Evolutionary conservation across 2,888 invertebrate species (phyloP).

Genomic region (Pilophorus perplexus): DNA sequence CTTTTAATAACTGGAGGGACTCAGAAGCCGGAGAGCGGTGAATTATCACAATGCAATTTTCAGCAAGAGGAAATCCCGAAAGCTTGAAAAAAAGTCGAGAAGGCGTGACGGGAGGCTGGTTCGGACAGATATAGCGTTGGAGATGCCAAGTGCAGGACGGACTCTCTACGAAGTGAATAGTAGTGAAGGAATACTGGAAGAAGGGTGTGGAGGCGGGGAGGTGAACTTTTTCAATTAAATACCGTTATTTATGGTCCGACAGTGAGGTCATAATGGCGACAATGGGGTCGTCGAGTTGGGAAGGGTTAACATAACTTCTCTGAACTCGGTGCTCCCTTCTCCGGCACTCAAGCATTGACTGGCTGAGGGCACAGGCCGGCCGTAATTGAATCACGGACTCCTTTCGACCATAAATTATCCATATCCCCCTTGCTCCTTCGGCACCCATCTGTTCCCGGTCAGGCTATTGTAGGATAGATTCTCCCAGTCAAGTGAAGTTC

Average conservation of each 20-base stretch:
- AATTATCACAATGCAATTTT: neutral
- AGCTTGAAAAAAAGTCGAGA: neutral
- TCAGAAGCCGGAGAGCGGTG: too few relatives aligned
- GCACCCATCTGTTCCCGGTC: constrained; percentile 3
- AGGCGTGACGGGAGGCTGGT: constrained; percentile 3
- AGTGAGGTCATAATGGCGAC: constrained; percentile 27
- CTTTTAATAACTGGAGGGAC: too few relatives aligned
- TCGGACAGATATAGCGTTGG: constrained; percentile 17
- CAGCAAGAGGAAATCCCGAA: neutral
- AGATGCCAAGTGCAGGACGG: constrained; percentile 27
- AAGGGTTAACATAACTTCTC: constrained; percentile 28
- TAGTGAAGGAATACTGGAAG: neutral
- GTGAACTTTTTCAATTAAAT: constrained; percentile 40
- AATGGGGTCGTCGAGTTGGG: constrained; percentile 2
- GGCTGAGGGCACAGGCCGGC: constrained; percentile 11
- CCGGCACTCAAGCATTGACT: constrained; percentile 10
- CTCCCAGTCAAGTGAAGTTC: too few relatives aligned
- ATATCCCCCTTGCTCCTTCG: neutral
- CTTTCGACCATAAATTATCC: constrained; percentile 25
- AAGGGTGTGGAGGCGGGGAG: neutral
- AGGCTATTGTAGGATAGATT: too few relatives aligned
- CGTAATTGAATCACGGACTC: constrained; percentile 19
- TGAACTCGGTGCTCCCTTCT: neutral
- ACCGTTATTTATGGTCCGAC: constrained; percentile 34
- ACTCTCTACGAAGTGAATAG: constrained; percentile 5